phyloP scores from a whole-genome alignment of 2,113 vertebrate species.

The Lamprotornis superbus region DNA sequence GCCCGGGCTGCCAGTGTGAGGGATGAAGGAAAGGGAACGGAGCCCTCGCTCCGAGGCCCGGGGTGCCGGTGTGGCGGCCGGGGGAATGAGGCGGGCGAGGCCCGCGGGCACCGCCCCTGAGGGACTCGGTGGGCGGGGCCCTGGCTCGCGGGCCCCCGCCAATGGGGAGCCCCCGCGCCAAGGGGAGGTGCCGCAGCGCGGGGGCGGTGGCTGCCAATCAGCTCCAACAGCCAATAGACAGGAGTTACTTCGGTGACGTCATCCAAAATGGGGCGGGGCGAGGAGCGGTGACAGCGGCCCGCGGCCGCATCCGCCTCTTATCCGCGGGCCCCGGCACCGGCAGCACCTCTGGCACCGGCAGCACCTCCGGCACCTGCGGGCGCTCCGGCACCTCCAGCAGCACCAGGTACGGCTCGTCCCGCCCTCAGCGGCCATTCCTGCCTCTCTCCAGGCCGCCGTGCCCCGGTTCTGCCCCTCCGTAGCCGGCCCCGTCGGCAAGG shows the following conservation, averaged over 20 bases:
- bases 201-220: background rate
- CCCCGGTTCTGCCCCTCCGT: too few relatives aligned
- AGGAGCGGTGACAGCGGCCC: background rate
- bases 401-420: background rate
- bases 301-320: background rate
- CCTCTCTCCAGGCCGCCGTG: background rate
- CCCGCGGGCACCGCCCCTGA: rapidly evolving
- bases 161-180: background rate
- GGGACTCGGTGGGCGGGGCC: background rate
- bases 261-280: background rate
- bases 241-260: rapidly evolving
- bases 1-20: background rate
- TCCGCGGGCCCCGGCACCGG: background rate
- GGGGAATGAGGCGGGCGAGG: too few relatives aligned
- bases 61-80: background rate
- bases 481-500: background rate
- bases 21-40: too few relatives aligned
- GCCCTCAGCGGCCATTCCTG: too few relatives aligned
- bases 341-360: background rate
- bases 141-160: rapidly evolving
- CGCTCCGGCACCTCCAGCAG: background rate
- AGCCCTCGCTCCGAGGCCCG: too few relatives aligned
- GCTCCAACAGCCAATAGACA: rapidly evolving
- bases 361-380: background rate
- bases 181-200: rapidly evolving